Evolutionary conservation across 2,797 vertebrate genomes (phyloP), one percentile per base, ranked within the genome.

Genomic region (Dicrostonyx torquatus): DNA sequence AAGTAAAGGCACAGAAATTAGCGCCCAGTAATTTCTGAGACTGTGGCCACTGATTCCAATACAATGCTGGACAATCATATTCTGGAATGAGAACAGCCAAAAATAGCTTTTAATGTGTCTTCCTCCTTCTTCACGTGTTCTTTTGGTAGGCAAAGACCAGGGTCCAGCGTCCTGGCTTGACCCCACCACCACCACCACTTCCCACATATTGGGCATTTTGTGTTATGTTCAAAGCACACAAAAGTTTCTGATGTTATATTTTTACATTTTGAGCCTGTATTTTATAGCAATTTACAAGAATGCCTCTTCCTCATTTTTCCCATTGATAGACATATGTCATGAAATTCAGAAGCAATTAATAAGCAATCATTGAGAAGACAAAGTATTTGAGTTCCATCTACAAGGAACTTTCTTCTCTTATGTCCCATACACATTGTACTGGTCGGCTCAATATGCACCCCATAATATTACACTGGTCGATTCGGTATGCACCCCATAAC

Each of bases 1-100:
- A 83, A 95, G 60, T 20, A 87, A 86, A 93, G 43, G 60, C 75
- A 72, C 29, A 26, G 86, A 72, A 89, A 72, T 96, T 80, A 95
- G 90, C 40, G 50, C 90, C n/a, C 26, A 37, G 70, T 37, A 62
- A 88, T 95, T 94, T 84, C 87, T 48, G 70, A 82, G 53, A 53
- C 24, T 50, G 20, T 66, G 4, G n/a, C 48, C 75, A 64, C 7
- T 40, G 73, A 37, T 75, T n/a, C 22, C 17, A n/a, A 73, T 4
- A 40, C 18, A 79, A 76, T 17, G 53, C 68, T 45, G 58, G 78
- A 53, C 66, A 76, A 93, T 40, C 2, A 2, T 68, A 58, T 76
- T 92, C 48, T 29, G 31, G 0, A 1, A 77, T 86, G 58, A n/a
- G 79, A 93, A 75, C 1, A 15, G 31, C 91, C 91, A 76, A 53